A percentile compares a stretch with the other conserved stretches of the same genome.
Evolutionary conservation across 2,888 invertebrate genomes (phyloP).

Genomic region (Mycalesis mineus): DNA sequence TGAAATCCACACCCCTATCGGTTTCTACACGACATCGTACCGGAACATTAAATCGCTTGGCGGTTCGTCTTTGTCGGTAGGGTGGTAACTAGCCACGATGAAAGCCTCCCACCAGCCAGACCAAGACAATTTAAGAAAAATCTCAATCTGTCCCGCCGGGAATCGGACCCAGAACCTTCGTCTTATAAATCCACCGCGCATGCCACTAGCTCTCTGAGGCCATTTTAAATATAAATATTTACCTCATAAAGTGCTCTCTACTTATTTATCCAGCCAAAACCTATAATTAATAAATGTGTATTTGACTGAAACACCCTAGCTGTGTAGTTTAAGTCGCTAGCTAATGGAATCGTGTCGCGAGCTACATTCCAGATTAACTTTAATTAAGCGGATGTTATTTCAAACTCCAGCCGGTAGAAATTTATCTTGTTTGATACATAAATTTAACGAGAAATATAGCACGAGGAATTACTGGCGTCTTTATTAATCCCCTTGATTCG

Average conservation of each 20-base stretch:
- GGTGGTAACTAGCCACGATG: too few species aligned
- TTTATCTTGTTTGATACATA: constrained; percentile 54
- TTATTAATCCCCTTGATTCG: constrained; percentile 6
- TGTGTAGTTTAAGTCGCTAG: constrained; percentile 42
- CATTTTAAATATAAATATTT: too few species aligned
- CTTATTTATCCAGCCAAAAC: neutral
- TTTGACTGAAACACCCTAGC: constrained; percentile 6
- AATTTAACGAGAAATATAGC: constrained; percentile 26
- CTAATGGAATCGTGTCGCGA: constrained; percentile 65
- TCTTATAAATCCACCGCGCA: too few species aligned
- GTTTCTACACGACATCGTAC: too few species aligned
- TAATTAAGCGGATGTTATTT: constrained; percentile 72
- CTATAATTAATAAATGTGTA: neutral
- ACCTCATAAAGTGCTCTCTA: neutral
- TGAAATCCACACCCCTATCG: too few species aligned
- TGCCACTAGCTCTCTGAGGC: too few species aligned
- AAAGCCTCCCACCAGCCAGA: too few species aligned
- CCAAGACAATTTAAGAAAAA: too few species aligned
- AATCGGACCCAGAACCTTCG: too few species aligned
- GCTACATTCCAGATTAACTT: constrained; percentile 68
- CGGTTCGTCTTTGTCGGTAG: too few species aligned
- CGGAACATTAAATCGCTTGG: too few species aligned
- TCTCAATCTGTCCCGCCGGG: too few species aligned
- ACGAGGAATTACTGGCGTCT: constrained; percentile 20
- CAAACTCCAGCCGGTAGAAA: constrained; percentile 55